These are phyloP conservation scores for Halisarca cf. caerulea DNA, from an alignment of 37 sponge, comb jelly and placozoan genomes.

Conservation along the genomic window DNA sequence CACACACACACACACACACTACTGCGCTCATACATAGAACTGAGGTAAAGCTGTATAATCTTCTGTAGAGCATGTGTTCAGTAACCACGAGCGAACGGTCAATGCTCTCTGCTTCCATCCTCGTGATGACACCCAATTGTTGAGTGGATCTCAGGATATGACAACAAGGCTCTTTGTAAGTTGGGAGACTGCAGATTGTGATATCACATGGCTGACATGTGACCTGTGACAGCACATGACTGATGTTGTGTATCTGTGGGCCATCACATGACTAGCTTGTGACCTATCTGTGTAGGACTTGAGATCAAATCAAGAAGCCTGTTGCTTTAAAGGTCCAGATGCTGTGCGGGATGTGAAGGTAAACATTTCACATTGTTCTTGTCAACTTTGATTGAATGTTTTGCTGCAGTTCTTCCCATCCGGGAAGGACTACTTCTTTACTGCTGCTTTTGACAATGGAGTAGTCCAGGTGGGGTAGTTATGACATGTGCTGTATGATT, in stretches of 20 bases:
- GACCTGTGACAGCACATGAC: too few species aligned
- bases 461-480: conserved; percentile 57
- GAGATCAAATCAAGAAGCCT: neutral
- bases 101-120: conserved; percentile 77
- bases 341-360: conserved; percentile 89
- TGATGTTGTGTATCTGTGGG: neutral
- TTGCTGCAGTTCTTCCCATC: neutral
- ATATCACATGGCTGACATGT: too few species aligned
- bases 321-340: neutral
- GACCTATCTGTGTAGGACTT: neutral
- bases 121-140: conserved; percentile 51
- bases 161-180: conserved; percentile 76
- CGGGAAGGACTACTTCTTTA: conserved; percentile 21
- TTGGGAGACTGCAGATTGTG: neutral
- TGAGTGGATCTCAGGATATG: conserved; percentile 86
- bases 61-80: conserved; percentile 65
- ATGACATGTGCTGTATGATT: too few species aligned
- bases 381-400: neutral
- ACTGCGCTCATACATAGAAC: neutral
- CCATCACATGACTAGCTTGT: neutral
- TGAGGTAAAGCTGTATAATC: neutral
- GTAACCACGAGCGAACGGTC: conserved; percentile 74
- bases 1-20: neutral
- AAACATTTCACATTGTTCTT: neutral
- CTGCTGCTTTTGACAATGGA: conserved; percentile 78